phyloP scores from a whole-genome alignment of 2,797 vertebrate genomes.

The Squalus acanthias region DNA sequence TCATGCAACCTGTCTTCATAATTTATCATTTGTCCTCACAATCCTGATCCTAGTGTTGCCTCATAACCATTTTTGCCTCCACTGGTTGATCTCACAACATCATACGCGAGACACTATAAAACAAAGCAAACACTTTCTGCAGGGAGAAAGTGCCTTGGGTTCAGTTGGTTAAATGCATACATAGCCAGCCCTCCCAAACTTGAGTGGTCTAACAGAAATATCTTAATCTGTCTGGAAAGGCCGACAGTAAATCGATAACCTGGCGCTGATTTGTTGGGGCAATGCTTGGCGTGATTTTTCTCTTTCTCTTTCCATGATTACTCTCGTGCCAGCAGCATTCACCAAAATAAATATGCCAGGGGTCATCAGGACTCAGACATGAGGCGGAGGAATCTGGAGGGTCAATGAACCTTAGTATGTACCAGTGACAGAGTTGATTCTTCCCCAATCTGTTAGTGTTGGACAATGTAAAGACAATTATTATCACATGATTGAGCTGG shows the following conservation, averaged over 20 bases:
- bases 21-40: not conserved
- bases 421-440: not conserved
- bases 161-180: not conserved
- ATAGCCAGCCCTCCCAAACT: not conserved
- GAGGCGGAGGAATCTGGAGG: not conserved
- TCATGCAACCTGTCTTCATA: no score
- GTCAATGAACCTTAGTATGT: not conserved
- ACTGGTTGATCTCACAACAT: not conserved
- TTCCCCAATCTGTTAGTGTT: not conserved
- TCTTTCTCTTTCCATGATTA: not conserved
- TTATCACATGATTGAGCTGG: not conserved
- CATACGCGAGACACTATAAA: not conserved
- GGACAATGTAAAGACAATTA: not conserved
- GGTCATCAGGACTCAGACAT: not conserved
- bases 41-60: not conserved
- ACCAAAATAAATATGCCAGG: not conserved
- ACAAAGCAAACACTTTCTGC: not conserved
- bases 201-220: not conserved
- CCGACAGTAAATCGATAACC: not conserved
- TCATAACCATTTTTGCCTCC: not conserved
- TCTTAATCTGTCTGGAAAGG: not conserved
- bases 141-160: not conserved
- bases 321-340: not conserved
- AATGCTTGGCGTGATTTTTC: not conserved
- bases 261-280: not conserved